These are phyloP conservation scores for Chloroceryle amazona DNA, from an alignment of 2,797 vertebrate genomes.

Conservation along the genomic window DNA sequence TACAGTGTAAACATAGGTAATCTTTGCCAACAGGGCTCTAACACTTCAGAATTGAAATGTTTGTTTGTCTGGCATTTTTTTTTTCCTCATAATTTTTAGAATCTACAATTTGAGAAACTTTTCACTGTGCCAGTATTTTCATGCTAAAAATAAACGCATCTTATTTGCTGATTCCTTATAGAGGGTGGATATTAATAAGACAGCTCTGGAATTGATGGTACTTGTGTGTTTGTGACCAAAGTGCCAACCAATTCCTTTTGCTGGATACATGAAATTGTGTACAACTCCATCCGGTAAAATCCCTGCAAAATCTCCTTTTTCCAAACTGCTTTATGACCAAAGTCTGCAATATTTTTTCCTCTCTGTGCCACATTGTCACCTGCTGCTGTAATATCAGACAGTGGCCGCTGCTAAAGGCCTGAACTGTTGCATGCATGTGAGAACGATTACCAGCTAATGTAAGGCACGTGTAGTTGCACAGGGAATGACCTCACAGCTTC, in stretches of 20 bases:
- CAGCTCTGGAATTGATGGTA: neutral
- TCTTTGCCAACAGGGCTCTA: neutral
- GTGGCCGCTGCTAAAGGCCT: neutral
- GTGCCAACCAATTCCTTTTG: neutral
- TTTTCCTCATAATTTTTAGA: neutral
- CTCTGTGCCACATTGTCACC: neutral
- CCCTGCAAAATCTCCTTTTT: neutral
- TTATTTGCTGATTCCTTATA: neutral
- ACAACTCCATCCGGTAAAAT: neutral
- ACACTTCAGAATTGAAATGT: neutral
- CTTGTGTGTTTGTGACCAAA: neutral
- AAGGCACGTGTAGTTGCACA: slow-evolving; percentile 37
- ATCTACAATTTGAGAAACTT: neutral
- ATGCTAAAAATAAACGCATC: neutral
- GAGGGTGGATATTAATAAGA: neutral
- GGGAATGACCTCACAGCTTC: slow-evolving; percentile 39
- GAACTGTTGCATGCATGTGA: neutral
- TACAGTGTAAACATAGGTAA: neutral
- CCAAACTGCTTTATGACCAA: neutral
- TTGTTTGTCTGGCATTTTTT: neutral
- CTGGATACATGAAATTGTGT: neutral
- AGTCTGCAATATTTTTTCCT: neutral
- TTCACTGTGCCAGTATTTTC: neutral
- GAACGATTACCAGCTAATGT: slow-evolving; percentile 48
- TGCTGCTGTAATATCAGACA: neutral